phyloP scores from a whole-genome alignment of 2,113 vertebrate genomes.

The Larimichthys crocea region DNA sequence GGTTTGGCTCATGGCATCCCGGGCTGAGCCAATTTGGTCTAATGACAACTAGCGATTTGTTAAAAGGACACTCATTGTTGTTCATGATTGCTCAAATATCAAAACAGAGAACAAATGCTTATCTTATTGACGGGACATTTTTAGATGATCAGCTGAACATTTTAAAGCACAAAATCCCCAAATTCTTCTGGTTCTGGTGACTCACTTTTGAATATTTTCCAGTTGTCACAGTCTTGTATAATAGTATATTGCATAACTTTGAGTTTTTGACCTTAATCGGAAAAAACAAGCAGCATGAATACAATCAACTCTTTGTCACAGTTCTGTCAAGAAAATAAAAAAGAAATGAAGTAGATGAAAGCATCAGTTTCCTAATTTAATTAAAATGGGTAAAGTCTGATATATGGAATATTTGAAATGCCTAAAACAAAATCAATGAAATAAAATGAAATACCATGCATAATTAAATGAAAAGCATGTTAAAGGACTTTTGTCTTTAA shows the following conservation, averaged over 20 bases:
- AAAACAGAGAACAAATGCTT: not conserved
- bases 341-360: not conserved
- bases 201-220: not conserved
- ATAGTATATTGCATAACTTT: not conserved
- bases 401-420: not conserved
- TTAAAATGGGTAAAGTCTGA: not conserved
- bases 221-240: not conserved
- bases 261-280: not conserved
- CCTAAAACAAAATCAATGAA: not conserved
- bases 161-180: not conserved
- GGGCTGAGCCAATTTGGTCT: too few species aligned
- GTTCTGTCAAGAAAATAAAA: not conserved
- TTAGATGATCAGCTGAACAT: not conserved
- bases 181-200: not conserved
- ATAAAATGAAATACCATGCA: not conserved
- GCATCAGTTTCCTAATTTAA: not conserved
- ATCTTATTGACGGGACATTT: not conserved
- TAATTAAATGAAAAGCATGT: not conserved
- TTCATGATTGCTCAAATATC: not conserved
- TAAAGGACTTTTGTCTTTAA: not conserved
- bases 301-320: not conserved
- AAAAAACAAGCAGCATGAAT: not conserved
- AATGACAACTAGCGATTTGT: too few species aligned
- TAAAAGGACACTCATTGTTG: not conserved
- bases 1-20: too few species aligned